Base-by-base conservation (phyloP, 2,797 vertebrate genomes). In the Brotogeris chrysoptera region DNA sequence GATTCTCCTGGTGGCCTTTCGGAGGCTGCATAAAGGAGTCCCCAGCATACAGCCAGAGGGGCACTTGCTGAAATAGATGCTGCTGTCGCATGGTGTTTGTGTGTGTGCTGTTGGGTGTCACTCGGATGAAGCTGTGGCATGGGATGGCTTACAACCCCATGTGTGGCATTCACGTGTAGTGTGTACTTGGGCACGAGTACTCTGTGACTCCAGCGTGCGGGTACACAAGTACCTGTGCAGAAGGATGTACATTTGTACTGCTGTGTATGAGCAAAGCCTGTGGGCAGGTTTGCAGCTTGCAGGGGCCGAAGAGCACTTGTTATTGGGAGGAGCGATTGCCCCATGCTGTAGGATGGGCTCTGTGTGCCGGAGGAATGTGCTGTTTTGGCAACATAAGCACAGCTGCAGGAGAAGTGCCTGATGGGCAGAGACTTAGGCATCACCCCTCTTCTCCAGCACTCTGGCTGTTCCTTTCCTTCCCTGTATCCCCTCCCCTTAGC, bases 91-190 rank as follows among this genome's bases (percentile, higher is more conserved):
- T 12, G 36, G 12, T 2, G 2, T 36, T 81, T 66, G 36, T 52
- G 34, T 60, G 17, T 25, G 18, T 4, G 25, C 28, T 2, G 1
- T 16, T 47, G 19, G 32, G 25, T 47, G 39, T 47, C 32, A 10
- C 2, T 24, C 41, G 55, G 14, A 44, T 38, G 47, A 34, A 80
- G 68, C 8, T 41, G 74, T 86, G 68, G 5, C 38, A 16, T 16
- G 30, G 86, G 36, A 44, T 32, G 74, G 52, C 28, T 60, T 53
- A 15, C 43, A 38, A 18, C 36, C 3, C 3, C 6, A 4, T 0
- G 3, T 32, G 28, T 39, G 57, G 17, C 15, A 23, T 7, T n/a
- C 0, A 0, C 25, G 1, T 8, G 16, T 57, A 65, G 25, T 5
- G 30, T 43, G 69, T 43, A 6, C 19, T 55, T 41, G 46, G 52